Evolutionary conservation across 1,140 invertebrate species (phyloP), one percentile per base, ranked within the genome.

Genomic region (Lysiphlebus fabarum): DNA sequence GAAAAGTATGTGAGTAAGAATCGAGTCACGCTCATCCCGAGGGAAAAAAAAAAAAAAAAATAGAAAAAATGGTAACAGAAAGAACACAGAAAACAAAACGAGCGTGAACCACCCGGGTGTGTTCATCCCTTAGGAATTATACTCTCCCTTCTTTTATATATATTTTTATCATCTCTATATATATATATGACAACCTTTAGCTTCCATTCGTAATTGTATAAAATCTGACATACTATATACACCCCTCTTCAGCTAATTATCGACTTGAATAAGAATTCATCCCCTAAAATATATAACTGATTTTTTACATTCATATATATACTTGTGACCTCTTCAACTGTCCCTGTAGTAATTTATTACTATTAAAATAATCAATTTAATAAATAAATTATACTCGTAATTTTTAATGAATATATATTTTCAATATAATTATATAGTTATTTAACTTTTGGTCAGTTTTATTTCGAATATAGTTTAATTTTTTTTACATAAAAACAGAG

Each of bases 1-100:
- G 26, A 55, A 53, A 57, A 61, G 50, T 50, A 58, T 59, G 47
- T 43, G 47, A 34, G 48, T 48, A 44, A 56, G 48, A 37, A 58
- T 56, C 70, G 66, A 74, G 75, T 77, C 76, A 76, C 75, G 76
- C 76, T 72, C 71, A 63, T 74, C 75, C 65, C 75, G 37, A 53
- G 74, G 71, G 76, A 69, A 45, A 56, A 49, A 45, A 62, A 62
- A 61, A 56, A 53, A 64, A 17, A 17, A 17, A 17, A 26, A 26
- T n/a, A n/a, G n/a, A n/a, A n/a, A n/a, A n/a, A n/a, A n/a, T n/a
- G n/a, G n/a, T n/a, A n/a, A n/a, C n/a, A n/a, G 4, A 26, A 26
- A 26, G 17, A 26, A 26, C 17, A 26, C 17, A 26, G 17, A 26
- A 26, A 26, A 26, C 17, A 53, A 17, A 53, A 51, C 40, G 51